Evolutionary conservation across 2,888 invertebrate species (phyloP).

Genomic region (Lepas anatifera): DNA sequence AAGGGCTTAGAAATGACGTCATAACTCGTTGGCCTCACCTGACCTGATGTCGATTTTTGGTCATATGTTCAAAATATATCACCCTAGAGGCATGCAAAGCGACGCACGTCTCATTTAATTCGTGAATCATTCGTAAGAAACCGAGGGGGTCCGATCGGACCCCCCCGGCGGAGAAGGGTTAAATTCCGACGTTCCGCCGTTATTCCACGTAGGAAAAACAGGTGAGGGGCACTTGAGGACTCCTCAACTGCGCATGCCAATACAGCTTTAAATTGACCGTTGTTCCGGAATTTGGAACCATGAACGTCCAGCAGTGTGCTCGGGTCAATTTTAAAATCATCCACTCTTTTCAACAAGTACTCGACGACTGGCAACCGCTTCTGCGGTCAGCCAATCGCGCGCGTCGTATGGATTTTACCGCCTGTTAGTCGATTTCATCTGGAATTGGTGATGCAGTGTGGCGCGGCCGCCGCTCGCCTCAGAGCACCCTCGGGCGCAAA

Average conservation of each 20-base stretch:
- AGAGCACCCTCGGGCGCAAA: not conserved
- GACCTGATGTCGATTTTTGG: no score
- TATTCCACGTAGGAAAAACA: not conserved
- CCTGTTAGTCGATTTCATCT: not conserved
- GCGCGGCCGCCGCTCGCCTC: not conserved
- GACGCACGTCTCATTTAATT: no score
- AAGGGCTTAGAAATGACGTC: no score
- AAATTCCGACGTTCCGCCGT: no score
- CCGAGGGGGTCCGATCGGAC: no score
- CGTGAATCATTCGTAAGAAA: no score
- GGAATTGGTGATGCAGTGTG: not conserved
- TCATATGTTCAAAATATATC: no score
- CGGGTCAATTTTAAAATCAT: not conserved
- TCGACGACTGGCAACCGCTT: not conserved
- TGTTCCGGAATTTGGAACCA: not conserved
- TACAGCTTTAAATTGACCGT: not conserved
- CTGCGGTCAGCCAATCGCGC: not conserved
- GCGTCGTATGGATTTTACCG: not conserved
- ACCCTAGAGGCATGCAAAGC: not conserved
- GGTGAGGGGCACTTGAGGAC: not conserved
- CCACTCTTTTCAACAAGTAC: not conserved
- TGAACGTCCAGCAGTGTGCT: no score
- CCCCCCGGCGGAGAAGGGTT: no score
- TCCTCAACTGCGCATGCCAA: not conserved
- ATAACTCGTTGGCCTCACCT: no score